A percentile compares a stretch with the other conserved stretches of the same genome.
Evolutionary conservation across 2,797 vertebrate genomes (phyloP).

Genomic region (Cheirogaleus major): DNA sequence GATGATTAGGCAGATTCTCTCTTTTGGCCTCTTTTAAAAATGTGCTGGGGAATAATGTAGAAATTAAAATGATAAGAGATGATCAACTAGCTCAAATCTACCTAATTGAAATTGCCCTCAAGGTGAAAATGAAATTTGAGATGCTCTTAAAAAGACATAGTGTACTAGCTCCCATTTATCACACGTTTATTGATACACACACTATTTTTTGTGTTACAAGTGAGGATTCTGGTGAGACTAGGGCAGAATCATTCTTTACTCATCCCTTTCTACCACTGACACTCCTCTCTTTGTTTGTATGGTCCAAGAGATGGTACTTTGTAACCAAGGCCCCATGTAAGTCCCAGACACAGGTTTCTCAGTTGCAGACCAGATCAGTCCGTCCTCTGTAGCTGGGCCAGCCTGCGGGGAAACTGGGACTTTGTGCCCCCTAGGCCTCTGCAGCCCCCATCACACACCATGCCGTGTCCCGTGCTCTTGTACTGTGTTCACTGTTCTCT

Average conservation of each 20-base stretch:
- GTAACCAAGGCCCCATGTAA: background rate
- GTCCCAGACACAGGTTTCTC: background rate
- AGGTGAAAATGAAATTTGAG: conserved; percentile 62
- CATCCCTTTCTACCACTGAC: background rate
- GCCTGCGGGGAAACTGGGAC: background rate
- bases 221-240: background rate
- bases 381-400: rapidly evolving
- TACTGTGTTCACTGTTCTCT: background rate
- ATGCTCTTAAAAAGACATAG: conserved; percentile 12
- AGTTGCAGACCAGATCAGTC: background rate
- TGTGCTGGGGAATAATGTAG: conserved; percentile 55
- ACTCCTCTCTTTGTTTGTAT: background rate
- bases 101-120: conserved; percentile 55
- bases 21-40: conserved; percentile 64
- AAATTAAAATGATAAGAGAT: conserved; percentile 62
- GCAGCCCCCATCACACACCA: rapidly evolving
- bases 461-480: background rate
- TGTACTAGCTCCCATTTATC: background rate
- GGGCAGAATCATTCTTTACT: background rate
- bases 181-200: background rate
- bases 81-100: conserved; percentile 14
- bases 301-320: background rate
- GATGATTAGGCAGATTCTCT: conserved; percentile 55
- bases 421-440: background rate
- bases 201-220: background rate